These are phyloP conservation scores for Operophtera brumata DNA, from an alignment of 2,888 invertebrate genomes.

Conservation along the genomic window DNA sequence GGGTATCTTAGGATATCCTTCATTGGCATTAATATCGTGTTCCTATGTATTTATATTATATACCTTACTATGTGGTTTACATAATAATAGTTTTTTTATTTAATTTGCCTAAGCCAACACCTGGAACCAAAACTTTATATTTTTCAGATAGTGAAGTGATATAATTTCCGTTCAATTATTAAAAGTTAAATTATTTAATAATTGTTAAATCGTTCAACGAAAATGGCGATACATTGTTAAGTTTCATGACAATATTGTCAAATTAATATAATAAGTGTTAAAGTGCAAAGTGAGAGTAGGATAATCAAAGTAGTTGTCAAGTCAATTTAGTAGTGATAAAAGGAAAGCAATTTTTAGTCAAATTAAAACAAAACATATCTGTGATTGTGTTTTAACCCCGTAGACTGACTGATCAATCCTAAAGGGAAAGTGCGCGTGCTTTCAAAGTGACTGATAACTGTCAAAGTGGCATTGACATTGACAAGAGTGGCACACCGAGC, in stretches of 20 bases:
- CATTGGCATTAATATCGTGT: too few relatives aligned
- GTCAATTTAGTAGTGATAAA: slow-evolving; percentile 33
- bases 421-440: slow-evolving; percentile 9
- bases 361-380: slow-evolving; percentile 47
- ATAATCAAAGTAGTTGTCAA: slow-evolving; percentile 23
- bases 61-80: too few relatives aligned
- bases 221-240: slow-evolving; percentile 56
- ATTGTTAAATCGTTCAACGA: slow-evolving; percentile 44
- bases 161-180: slow-evolving; percentile 22
- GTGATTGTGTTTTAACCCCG: slow-evolving; percentile 50
- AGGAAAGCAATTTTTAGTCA: slow-evolving; percentile 44
- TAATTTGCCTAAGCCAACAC: slow-evolving; percentile 7
- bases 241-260: slow-evolving; percentile 41
- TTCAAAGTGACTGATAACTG: slow-evolving; percentile 20
- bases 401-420: slow-evolving; percentile 26
- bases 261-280: slow-evolving; percentile 41
- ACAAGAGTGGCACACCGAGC: slow-evolving; percentile 42
- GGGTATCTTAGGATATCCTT: too few relatives aligned
- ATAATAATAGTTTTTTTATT: too few relatives aligned
- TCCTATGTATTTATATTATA: too few relatives aligned
- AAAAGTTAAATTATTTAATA: slow-evolving; percentile 19
- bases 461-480: slow-evolving; percentile 31
- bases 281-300: slow-evolving; percentile 14
- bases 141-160: slow-evolving; percentile 33
- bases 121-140: slow-evolving; percentile 6